A percentile compares a stretch with the other conserved stretches of the same genome.
Conservation (phyloP, 2,797 vertebrate species). For the Coregonus sp. region DNA sequence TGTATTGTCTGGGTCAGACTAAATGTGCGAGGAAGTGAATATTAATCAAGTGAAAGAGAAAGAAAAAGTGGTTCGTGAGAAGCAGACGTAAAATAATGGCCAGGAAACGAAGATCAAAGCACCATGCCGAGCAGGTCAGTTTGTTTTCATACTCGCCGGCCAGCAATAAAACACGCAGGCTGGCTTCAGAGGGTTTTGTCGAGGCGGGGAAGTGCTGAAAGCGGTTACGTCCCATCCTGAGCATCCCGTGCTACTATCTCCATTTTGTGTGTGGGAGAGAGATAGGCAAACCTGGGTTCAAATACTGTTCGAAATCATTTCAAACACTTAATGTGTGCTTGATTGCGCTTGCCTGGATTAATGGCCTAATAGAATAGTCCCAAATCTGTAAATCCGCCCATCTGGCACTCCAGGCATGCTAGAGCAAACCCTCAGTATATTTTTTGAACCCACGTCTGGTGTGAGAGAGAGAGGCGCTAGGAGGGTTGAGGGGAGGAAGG, state of each 20-base stretch:
- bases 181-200: constrained; percentile 70
- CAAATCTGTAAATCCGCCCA: background rate
- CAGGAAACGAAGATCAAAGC: constrained; percentile 94
- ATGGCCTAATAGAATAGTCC: background rate
- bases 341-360: too few species aligned
- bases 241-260: constrained; percentile 79
- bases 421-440: background rate
- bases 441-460: background rate
- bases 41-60: constrained; percentile 72
- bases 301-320: background rate
- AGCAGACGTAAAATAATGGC: constrained; percentile 86
- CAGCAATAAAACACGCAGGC: constrained; percentile 82
- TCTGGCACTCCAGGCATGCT: background rate
- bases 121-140: constrained; percentile 72
- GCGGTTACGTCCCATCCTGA: constrained; percentile 82
- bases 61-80: constrained; percentile 75
- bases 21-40: constrained; percentile 74
- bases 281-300: background rate
- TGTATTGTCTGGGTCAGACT: constrained; percentile 67
- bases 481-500: constrained; percentile 42
- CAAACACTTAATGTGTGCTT: background rate
- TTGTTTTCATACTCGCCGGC: constrained; percentile 88
- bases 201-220: constrained; percentile 85
- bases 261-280: constrained; percentile 45
- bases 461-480: constrained; percentile 18